phyloP scores from a whole-genome alignment of 2,888 invertebrate species.

The Drosophila seclusa region DNA sequence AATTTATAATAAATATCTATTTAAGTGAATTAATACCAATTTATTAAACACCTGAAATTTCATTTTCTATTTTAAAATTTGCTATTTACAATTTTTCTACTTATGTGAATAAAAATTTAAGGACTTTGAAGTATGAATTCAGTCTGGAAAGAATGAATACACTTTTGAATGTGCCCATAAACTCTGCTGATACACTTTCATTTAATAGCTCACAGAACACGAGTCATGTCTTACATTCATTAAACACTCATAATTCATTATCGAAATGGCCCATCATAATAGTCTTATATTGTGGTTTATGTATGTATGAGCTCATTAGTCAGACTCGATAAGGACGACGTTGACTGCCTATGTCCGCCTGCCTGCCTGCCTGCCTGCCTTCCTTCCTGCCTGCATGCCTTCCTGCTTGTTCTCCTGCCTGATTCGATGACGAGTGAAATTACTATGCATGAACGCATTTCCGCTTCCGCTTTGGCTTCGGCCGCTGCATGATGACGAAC shows the following conservation, averaged over 20 bases:
- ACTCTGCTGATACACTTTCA: neutral
- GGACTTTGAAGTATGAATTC: neutral
- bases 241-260: conserved; percentile 39
- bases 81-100: rapidly evolving
- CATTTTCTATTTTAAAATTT: neutral
- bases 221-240: conserved; percentile 18
- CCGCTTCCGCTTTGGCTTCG: conserved; percentile 63
- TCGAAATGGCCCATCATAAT: conserved; percentile 34
- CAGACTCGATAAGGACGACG: conserved; percentile 20
- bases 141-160: neutral
- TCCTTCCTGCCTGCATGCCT: neutral
- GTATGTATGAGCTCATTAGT: conserved; percentile 37
- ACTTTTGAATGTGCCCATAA: neutral
- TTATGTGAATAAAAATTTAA: neutral
- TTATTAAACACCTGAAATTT: neutral
- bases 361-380: neutral
- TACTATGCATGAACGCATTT: conserved; percentile 70
- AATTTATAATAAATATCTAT: neutral
- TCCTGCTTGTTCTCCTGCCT: neutral
- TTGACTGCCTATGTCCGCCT: conserved; percentile 10
- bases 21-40: neutral
- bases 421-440: conserved; percentile 47
- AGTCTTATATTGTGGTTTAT: conserved; percentile 14
- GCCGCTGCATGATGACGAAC: conserved; percentile 13
- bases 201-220: neutral